Base-by-base conservation (phyloP, 2,888 invertebrate genomes). In the Andrena bucephala region DNA sequence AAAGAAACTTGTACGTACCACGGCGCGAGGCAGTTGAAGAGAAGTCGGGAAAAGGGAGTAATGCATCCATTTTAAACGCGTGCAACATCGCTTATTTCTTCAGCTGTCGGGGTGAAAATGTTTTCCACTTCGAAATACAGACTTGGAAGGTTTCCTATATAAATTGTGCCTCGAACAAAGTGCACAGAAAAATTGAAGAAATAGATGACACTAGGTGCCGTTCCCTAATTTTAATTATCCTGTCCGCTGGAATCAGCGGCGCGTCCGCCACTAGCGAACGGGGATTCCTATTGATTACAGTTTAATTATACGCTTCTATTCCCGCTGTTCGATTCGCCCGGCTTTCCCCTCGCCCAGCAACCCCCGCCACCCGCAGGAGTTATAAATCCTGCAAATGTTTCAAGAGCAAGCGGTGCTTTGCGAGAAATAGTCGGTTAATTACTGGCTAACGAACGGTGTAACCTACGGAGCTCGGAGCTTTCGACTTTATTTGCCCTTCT, bases 371-470 rank as follows among this genome's bases (percentile, higher is more conserved):
- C 16, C 29, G n/a, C 29, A 24, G 2, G 31, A 16, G 10, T 70
- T 81, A 57, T 66, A 67, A 81, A 81, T 81, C 57, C 60, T 29
- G 13, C 54, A 50, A 67, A 70, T 67, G 70, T 70, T 81, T 74
- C 69, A 65, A n/a, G 66, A 62, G 54, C 20, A 27, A 69, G 36
- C 13, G 10, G 2, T 33, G 7, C 48, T 76, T 42, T 60, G 70
- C 72, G 69, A 60, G 62, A 73, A 82, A 77, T 62, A 50, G 33
- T 67, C 52, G 52, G 54, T 82, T 83, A 83, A 83, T 83, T 81
- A 67, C 65, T 20, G 66, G 57, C 77, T 83, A 83, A 77, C 72
- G 72, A 83, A 67, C 77, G 73, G 54, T 63, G 54, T 48, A 72
- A 72, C 67, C 24, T 36, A 62, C 10, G 59, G 10, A 4, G 24